Conservation (phyloP, 1,140 invertebrate genomes). For the Drosophila suzukii region DNA sequence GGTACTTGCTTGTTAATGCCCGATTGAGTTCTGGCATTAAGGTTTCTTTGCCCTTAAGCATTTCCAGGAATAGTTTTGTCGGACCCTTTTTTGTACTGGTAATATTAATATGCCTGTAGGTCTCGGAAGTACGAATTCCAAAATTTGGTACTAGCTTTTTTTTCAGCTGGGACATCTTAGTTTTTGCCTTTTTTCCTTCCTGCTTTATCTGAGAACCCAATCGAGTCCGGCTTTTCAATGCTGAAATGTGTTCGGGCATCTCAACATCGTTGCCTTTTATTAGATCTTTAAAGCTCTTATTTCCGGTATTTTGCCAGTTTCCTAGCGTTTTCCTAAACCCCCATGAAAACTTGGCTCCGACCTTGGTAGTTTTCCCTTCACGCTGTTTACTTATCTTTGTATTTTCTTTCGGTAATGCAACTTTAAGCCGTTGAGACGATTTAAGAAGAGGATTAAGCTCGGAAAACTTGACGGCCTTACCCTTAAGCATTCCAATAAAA, state of each 20-base stretch:
- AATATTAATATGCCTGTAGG: too few species aligned
- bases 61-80: background rate
- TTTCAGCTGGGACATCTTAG: background rate
- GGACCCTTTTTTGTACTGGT: background rate
- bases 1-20: background rate
- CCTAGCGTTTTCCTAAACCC: background rate
- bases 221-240: background rate
- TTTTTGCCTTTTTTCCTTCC: background rate
- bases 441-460: constrained; percentile 1
- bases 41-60: background rate
- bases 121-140: background rate
- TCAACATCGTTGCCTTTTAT: background rate
- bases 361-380: background rate
- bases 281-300: constrained; percentile 1
- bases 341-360: constrained; percentile 19
- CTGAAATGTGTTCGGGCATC: background rate
- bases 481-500: constrained; percentile 1
- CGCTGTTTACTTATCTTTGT: background rate
- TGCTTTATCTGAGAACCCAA: background rate
- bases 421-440: background rate
- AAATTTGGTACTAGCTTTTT: background rate
- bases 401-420: background rate
- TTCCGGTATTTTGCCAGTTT: too few species aligned
- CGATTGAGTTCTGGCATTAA: background rate
- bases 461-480: background rate